phyloP scores from a whole-genome alignment of 2,113 vertebrate genomes.

The Talpa occidentalis region DNA sequence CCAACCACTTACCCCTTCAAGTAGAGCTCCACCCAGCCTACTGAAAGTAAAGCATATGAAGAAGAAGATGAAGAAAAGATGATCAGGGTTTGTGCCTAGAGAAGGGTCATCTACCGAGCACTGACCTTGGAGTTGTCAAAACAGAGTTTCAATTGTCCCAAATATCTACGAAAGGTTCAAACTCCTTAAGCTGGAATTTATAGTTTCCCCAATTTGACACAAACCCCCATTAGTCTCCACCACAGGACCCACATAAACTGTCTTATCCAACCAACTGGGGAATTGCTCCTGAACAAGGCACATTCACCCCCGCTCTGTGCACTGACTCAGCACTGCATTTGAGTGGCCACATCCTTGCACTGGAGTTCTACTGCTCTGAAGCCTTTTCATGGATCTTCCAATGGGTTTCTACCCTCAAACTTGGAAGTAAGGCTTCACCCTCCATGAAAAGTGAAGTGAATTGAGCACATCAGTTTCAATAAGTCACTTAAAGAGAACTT shows the following conservation, averaged over 20 bases:
- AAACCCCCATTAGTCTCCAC: conserved; percentile 28
- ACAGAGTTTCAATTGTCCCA: background rate
- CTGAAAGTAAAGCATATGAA: conserved; percentile 18
- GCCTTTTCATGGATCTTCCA: background rate
- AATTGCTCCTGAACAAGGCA: background rate
- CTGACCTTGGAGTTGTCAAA: background rate
- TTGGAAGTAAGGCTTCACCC: background rate
- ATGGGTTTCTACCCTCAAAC: background rate
- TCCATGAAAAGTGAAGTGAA: background rate
- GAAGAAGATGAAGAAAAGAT: background rate
- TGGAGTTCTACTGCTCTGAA: background rate
- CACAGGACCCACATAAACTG: conserved; percentile 64
- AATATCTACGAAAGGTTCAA: conserved; percentile 62
- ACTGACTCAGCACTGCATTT: background rate
- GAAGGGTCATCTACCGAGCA: background rate
- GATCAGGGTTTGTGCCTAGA: background rate
- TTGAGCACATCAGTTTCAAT: background rate
- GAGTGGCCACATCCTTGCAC: background rate
- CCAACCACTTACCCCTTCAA: background rate
- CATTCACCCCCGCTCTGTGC: background rate
- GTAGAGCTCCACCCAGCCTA: conserved; percentile 21
- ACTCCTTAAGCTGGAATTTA: conserved; percentile 34
- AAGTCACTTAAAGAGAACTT: background rate
- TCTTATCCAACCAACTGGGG: conserved; percentile 52
- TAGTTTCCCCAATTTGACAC: conserved; percentile 40